phyloP scores from a whole-genome alignment of 2,888 invertebrate species.

The Agonopterix arenella region DNA sequence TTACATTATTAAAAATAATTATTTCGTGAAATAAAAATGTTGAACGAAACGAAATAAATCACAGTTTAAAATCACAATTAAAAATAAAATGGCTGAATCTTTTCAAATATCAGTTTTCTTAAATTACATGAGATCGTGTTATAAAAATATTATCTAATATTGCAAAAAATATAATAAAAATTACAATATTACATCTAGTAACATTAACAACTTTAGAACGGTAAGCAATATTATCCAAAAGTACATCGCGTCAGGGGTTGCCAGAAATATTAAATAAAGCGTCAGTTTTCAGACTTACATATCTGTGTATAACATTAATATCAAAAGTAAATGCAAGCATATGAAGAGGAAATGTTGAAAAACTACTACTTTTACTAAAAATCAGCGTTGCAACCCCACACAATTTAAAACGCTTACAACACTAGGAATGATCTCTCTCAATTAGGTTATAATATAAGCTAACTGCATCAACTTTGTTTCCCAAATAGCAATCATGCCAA shows the following conservation, averaged over 20 bases:
- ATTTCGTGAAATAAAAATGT: slow-evolving; percentile 22
- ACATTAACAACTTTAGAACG: slow-evolving; percentile 65
- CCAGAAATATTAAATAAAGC: background rate
- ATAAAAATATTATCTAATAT: slow-evolving; percentile 62
- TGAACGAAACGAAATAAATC: slow-evolving; percentile 42
- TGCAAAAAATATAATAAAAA: slow-evolving; percentile 56
- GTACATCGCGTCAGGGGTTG: slow-evolving; percentile 8
- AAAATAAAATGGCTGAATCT: slow-evolving; percentile 21
- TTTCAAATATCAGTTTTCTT: slow-evolving; percentile 30
- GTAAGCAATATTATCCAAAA: slow-evolving; percentile 66
- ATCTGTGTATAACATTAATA: slow-evolving; percentile 33
- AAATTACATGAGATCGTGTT: slow-evolving; percentile 52
- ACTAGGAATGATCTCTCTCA: slow-evolving; percentile 67
- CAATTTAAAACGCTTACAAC: slow-evolving; percentile 48
- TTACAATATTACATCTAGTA: slow-evolving; percentile 57
- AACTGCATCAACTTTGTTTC: slow-evolving; percentile 28
- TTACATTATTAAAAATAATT: slow-evolving; percentile 18
- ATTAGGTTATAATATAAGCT: slow-evolving; percentile 41
- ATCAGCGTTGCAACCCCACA: slow-evolving; percentile 46
- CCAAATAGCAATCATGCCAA: slow-evolving; percentile 15
- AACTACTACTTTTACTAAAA: background rate
- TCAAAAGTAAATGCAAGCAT: slow-evolving; percentile 62
- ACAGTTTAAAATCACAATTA: slow-evolving; percentile 60
- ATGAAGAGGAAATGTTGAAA: background rate
- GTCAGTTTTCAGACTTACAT: slow-evolving; percentile 4